These are phyloP conservation scores for Copidosoma floridanum DNA, from an alignment of 1,140 invertebrate species.

Conservation along the genomic window DNA sequence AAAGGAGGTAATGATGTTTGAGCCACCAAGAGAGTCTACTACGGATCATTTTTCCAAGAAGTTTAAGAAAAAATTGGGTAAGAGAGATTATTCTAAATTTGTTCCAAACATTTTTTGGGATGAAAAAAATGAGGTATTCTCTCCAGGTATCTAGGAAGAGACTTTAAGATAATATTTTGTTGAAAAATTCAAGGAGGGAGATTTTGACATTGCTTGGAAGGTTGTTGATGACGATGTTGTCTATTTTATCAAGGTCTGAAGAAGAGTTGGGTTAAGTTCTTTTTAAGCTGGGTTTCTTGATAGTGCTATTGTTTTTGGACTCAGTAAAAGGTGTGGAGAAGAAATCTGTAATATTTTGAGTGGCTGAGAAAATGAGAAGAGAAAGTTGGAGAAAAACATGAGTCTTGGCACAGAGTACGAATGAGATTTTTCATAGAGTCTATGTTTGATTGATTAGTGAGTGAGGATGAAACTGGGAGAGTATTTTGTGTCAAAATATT, in stretches of 20 bases:
- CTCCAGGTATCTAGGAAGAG: constrained; percentile 18
- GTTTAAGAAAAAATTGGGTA: constrained; percentile 21
- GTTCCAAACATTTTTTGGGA: constrained; percentile 6
- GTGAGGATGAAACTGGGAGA: too few species aligned
- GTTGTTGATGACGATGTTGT: background rate
- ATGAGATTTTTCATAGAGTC: too few species aligned
- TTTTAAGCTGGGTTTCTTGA: too few species aligned
- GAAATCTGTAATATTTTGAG: too few species aligned
- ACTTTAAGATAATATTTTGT: background rate
- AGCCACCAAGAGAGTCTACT: constrained; percentile 11
- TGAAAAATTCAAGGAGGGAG: background rate
- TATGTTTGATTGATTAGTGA: too few species aligned
- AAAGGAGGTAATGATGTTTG: background rate
- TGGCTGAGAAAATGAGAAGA: too few species aligned
- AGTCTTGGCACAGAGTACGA: too few species aligned
- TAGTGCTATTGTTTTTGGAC: too few species aligned
- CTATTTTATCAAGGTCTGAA: background rate
- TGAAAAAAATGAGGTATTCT: constrained; percentile 17
- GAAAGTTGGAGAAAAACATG: too few species aligned
- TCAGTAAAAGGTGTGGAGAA: too few species aligned
- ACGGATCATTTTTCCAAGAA: constrained; percentile 25
- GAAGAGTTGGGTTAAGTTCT: too few species aligned
- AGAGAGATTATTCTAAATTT: constrained; percentile 31
- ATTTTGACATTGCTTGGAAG: background rate
- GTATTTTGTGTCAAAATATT: too few species aligned